Conservation (phyloP, 2,113 vertebrate genomes). For the Nyctereutes procyonoides region DNA sequence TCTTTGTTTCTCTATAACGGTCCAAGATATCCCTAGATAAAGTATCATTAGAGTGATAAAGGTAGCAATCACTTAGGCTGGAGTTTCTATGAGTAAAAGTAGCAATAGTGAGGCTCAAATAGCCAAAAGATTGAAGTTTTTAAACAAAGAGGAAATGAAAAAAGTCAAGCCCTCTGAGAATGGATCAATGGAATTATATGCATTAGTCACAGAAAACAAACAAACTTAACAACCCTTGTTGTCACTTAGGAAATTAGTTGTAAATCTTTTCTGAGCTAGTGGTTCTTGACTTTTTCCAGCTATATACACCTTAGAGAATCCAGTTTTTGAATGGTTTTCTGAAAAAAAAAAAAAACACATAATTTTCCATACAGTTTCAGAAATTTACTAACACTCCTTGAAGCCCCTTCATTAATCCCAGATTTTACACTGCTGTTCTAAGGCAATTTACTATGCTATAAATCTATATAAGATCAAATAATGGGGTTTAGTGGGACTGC, state of each 20-base stretch:
- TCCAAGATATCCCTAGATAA: not conserved
- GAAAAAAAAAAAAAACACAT: not conserved
- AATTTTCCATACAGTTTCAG: not conserved
- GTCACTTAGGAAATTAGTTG: constrained; percentile 11
- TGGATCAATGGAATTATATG: not conserved
- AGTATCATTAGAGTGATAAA: not conserved
- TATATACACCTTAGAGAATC: not conserved
- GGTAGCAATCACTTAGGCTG: not conserved
- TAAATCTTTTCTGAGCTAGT: not conserved
- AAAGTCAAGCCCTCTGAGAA: not conserved
- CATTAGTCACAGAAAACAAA: constrained; percentile 8
- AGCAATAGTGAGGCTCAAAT: not conserved
- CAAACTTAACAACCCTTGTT: not conserved
- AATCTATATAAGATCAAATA: not conserved
- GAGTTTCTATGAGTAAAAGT: not conserved
- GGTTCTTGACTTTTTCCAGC: not conserved
- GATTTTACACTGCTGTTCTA: not conserved
- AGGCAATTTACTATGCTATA: not conserved
- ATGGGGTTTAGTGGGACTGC: not conserved
- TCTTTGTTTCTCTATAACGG: not conserved
- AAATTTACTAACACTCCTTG: not conserved
- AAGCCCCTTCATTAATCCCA: not conserved
- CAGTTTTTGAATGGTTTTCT: not conserved
- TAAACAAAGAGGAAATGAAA: not conserved
- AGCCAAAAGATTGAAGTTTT: not conserved